Evolutionary conservation across 1,140 invertebrate species (phyloP).

Genomic region (Cotesia vestalis): DNA sequence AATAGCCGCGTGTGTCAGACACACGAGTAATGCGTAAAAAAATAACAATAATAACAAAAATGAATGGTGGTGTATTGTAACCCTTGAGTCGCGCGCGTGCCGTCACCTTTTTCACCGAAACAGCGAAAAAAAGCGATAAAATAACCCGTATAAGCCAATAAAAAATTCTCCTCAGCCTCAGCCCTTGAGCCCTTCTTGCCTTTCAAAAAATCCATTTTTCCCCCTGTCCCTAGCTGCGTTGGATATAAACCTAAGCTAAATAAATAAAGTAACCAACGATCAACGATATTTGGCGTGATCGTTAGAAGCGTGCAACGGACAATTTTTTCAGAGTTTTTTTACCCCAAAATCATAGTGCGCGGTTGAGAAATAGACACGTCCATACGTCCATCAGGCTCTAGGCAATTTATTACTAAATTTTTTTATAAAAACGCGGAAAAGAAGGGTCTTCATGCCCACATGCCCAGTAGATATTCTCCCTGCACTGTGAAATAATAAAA

Average conservation of each 20-base stretch:
- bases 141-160: background rate
- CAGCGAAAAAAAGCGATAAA: constrained; percentile 3
- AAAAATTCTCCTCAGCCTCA: constrained; percentile 12
- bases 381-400: constrained; percentile 25
- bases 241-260: background rate
- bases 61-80: constrained; percentile 4
- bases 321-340: constrained; percentile 43
- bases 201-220: background rate
- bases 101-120: constrained; percentile 6
- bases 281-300: constrained; percentile 30
- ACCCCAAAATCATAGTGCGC: too few relatives aligned
- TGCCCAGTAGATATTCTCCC: constrained; percentile 39
- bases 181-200: background rate
- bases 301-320: constrained; percentile 45
- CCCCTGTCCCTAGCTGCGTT: background rate
- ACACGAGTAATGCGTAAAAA: constrained; percentile 1
- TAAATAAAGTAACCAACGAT: constrained; percentile 31
- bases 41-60: constrained; percentile 4
- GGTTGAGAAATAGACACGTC: constrained; percentile 3
- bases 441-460: constrained; percentile 32
- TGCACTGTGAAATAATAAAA: too few relatives aligned
- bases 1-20: constrained; percentile 17
- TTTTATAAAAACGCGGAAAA: constrained; percentile 49
- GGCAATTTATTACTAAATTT: constrained; percentile 47
- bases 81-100: constrained; percentile 18